Conservation (phyloP, 2,797 vertebrate genomes). For the Notolabrus celidotus region DNA sequence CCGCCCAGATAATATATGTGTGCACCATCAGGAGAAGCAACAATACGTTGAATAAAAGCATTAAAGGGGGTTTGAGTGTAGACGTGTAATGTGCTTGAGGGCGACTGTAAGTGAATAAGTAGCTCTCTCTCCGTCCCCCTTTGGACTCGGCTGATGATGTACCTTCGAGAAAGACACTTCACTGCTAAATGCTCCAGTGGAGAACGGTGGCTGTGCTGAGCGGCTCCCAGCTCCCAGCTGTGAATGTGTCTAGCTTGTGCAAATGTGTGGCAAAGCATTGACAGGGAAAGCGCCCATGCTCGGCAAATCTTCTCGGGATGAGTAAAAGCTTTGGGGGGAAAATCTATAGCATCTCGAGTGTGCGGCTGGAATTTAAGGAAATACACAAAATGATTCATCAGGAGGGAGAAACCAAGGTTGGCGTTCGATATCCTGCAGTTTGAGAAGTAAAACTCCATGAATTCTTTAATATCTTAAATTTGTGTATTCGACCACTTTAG, state of each 20-base stretch:
- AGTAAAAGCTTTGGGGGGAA: not conserved
- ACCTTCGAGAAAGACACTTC: conserved; percentile 62
- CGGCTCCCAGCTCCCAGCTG: conserved; percentile 72
- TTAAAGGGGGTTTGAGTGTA: conserved; percentile 18
- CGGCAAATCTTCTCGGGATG: conserved; percentile 32
- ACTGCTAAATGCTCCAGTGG: conserved; percentile 74
- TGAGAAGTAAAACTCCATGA: not conserved
- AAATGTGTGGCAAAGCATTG: conserved; percentile 59
- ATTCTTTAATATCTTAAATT: conserved; percentile 8
- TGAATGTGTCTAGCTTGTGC: conserved; percentile 62
- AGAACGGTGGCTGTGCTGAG: conserved; percentile 55
- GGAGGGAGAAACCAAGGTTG: conserved; percentile 2
- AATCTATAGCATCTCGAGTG: not conserved
- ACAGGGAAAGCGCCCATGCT: conserved; percentile 46
- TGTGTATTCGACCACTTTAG: conserved; percentile 7
- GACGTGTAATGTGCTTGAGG: conserved; percentile 9
- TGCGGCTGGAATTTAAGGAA: conserved; percentile 4
- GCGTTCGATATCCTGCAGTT: not conserved
- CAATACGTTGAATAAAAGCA: conserved; percentile 22
- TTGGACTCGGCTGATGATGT: conserved; percentile 47
- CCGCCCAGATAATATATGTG: not conserved
- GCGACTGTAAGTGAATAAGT: conserved; percentile 49
- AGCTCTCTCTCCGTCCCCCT: conserved; percentile 28
- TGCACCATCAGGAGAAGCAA: conserved; percentile 3
- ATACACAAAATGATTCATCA: conserved; percentile 1